Percentiles rank a stretch among this genome's conserved stretches.
Evolutionary conservation across 1,140 invertebrate species (phyloP).

Genomic region (Melipona quadrifasciata): DNA sequence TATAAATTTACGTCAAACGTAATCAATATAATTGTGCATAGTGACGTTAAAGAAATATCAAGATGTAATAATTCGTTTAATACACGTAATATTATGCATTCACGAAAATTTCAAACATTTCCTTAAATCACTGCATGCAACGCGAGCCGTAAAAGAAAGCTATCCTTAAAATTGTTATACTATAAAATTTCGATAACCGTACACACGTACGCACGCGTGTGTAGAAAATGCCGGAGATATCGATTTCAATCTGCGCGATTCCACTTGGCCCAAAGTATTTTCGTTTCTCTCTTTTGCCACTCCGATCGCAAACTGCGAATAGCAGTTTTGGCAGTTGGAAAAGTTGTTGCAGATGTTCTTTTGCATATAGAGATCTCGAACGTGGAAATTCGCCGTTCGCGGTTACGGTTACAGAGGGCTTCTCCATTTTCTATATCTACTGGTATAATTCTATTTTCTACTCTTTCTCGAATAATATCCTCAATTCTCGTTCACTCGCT

Average conservation of each 20-base stretch:
- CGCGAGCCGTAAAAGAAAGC: not conserved
- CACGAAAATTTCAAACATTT: not conserved
- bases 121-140: not conserved
- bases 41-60: not conserved
- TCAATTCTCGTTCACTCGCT: too few relatives aligned
- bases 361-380: not conserved
- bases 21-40: not conserved
- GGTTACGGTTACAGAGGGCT: not conserved
- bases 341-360: slow-evolving; percentile 18
- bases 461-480: too few relatives aligned
- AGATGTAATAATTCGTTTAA: too few relatives aligned
- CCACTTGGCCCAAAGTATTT: not conserved
- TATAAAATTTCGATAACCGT: not conserved
- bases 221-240: not conserved
- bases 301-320: not conserved
- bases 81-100: not conserved
- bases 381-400: slow-evolving; percentile 2
- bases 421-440: too few relatives aligned
- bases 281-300: not conserved
- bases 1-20: too few relatives aligned
- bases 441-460: too few relatives aligned
- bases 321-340: slow-evolving; percentile 13
- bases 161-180: not conserved
- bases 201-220: not conserved
- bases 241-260: slow-evolving; percentile 10